Evolutionary conservation across 2,113 vertebrate species (phyloP).

Genomic region (Nesoenas mayeri): DNA sequence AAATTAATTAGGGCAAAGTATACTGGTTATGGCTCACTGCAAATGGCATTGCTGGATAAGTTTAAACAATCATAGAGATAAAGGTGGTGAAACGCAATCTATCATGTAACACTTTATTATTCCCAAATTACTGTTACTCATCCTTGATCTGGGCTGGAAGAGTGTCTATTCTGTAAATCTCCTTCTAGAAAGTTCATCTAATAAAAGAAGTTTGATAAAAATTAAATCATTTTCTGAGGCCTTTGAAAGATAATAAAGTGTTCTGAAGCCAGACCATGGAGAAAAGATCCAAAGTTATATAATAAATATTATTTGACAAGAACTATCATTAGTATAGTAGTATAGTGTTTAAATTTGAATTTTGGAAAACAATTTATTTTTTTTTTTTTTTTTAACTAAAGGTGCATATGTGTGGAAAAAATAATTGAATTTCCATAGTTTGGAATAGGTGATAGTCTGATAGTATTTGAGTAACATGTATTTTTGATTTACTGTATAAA

Average conservation of each 20-base stretch:
- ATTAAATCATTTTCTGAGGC: not conserved
- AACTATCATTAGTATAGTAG: not conserved
- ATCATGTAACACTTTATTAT: not conserved
- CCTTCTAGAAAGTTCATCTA: not conserved
- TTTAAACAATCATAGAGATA: not conserved
- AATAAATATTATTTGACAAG: not conserved
- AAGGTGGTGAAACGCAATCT: not conserved
- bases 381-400: not conserved
- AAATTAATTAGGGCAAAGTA: slow-evolving; percentile 22
- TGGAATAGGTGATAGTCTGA: not conserved
- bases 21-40: not conserved
- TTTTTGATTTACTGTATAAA: not conserved
- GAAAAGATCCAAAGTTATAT: not conserved
- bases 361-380: not conserved
- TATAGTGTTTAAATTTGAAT: not conserved
- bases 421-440: not conserved
- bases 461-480: rapidly evolving
- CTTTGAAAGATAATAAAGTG: not conserved
- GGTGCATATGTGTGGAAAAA: not conserved
- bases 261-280: not conserved
- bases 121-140: not conserved
- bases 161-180: not conserved
- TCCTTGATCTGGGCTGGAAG: not conserved
- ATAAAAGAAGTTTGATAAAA: not conserved
- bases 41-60: not conserved